Evolutionary conservation across 1,140 invertebrate species (phyloP), one percentile per base, ranked within the genome.

Genomic region (Lasioglossum albipes): DNA sequence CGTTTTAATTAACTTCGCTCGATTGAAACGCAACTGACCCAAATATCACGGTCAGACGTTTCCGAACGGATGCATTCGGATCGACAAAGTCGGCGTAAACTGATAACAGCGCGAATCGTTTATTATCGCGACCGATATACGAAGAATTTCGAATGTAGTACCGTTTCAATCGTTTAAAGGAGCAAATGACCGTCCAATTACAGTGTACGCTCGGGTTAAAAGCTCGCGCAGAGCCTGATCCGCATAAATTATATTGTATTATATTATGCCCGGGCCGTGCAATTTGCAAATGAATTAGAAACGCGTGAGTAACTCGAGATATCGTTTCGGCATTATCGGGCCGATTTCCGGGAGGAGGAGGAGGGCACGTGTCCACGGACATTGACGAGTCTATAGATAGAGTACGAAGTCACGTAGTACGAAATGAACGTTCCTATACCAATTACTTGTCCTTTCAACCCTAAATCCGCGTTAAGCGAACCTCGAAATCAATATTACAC

Each of bases 391-490:
- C 73, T 75, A 74, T 79, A 73, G 64, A 79, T 70, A 66, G 59
- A 71, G 65, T 65, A 49, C 9, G 2, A 22, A 80, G 65, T 75
- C 65, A 54, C 73, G 42, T 59, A 57, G n/a, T 12, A 13, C 45
- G 80, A 72, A 72, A 81, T 81, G 68, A 59, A 70, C 31, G 73
- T 75, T 75, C 79, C 72, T 80, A 64, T 31, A 69, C 73, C 79
- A 80, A 80, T 80, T 75, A 54, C 79, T 80, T 69, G 79, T 75
- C 79, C 79, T 75, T 80, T 80, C 79, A 54, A 68, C 31, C 73
- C 79, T 75, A 69, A 80, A 80, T 68, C 31, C 45, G 45, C n/a
- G 79, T 75, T 62, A 80, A 80, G 42, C 72, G 79, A 57, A 41
- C 31, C 64, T 36, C 73, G 79, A 75, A 69, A 80, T 80, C 66